A percentile compares a stretch with the other conserved stretches of the same genome.
phyloP scores from a whole-genome alignment of 2,113 vertebrate species.

The Esox niger region DNA sequence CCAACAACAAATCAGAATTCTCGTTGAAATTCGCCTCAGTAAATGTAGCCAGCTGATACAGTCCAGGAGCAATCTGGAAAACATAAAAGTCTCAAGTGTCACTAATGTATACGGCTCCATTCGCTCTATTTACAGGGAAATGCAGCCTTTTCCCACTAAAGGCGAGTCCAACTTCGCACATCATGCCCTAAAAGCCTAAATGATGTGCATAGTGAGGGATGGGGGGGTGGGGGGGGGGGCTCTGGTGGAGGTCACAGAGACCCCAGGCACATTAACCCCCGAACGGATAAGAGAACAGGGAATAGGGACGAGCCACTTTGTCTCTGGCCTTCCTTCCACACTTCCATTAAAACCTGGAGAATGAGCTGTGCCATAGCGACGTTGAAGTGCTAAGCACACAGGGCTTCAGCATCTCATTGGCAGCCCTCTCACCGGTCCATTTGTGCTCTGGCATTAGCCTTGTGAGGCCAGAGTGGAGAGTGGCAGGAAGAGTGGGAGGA shows the following conservation, averaged over 20 bases:
- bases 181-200: conserved; percentile 1
- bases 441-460: not conserved
- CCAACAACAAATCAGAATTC: too few species aligned
- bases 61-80: too few species aligned
- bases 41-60: too few species aligned
- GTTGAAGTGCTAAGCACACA: conserved; percentile 30
- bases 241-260: too few species aligned
- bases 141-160: too few species aligned
- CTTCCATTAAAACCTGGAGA: conserved; percentile 29
- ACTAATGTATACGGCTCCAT: not conserved
- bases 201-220: not conserved
- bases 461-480: not conserved
- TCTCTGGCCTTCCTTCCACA: not conserved
- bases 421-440: not conserved
- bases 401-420: conserved; percentile 14
- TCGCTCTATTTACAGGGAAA: not conserved
- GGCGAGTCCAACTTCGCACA: not conserved
- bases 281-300: not conserved
- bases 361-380: not conserved
- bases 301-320: not conserved
- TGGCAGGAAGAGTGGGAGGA: not conserved
- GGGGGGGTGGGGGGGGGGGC: not conserved
- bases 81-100: too few species aligned
- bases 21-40: too few species aligned
- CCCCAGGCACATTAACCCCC: not conserved